Base-by-base conservation (phyloP, 2,113 vertebrate species). In the Leuciscus idus region DNA sequence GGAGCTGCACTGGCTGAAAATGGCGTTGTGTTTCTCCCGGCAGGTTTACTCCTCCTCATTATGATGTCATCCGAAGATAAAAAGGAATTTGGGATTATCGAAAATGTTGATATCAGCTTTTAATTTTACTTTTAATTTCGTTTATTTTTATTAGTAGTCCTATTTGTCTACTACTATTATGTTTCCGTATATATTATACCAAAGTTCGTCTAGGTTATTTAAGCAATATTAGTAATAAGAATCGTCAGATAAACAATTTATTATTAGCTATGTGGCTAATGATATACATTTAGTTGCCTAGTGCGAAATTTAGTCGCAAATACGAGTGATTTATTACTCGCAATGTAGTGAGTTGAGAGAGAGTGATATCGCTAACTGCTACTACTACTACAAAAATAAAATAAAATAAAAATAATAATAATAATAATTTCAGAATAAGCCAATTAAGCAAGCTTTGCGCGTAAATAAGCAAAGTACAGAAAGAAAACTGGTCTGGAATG, bases 21-120 rank as follows among this genome's bases (percentile, higher is more conserved):
- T 83, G 81, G 81, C 81, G 81, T 70, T 70, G 59, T 70, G 59
- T 83, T 70, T 52, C 43, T 83, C 64, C 46, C 46, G 8, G 7
- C 81, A 70, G 64, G 46, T 52, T 83, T 64, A 68, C 64, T 83
- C 81, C 64, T 83, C 81, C 81, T 83, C 46, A 17, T 64, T 19
- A 81, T 82, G 80, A 70, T 36, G 81, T 83, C 81, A 83, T 70
- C 46, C 46, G 21, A 50, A 48, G 21, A 68, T 52, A 21, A n/a
- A 70, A 70, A 70, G 26, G 62, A 70, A 64, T 64, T 4, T 28
- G 30, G 9, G 9, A 9, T 68, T 17, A 28, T 30, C 13, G 21
- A 61, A 64, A 64, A 8, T 30, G 48, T 30, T 52, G 9, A 30
- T 50, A 30, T 78, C 59, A 26, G 12, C 23, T 43, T 23, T 13